Conservation (phyloP, 1,140 invertebrate genomes). For the Eulimnadia texana region DNA sequence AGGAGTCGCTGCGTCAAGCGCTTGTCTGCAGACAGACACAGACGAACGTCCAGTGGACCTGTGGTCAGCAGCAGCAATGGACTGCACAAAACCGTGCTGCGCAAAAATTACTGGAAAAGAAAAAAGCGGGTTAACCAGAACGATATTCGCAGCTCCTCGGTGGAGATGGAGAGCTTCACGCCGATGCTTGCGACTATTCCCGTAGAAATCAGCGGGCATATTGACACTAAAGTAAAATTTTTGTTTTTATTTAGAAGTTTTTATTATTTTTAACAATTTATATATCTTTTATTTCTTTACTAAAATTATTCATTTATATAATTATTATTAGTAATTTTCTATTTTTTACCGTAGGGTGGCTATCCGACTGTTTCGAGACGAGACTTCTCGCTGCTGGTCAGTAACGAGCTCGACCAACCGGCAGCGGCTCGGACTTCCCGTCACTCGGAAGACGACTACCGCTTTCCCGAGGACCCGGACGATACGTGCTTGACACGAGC, state of each 20-base stretch:
- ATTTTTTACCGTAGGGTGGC: neutral
- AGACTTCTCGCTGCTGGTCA: too few species aligned
- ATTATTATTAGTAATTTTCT: neutral
- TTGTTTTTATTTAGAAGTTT: neutral
- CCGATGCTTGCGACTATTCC: constrained; percentile 25
- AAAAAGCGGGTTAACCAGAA: constrained; percentile 25
- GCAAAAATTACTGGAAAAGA: constrained; percentile 26
- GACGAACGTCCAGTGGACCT: constrained; percentile 11
- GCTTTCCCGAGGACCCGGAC: neutral
- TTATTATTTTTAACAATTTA: neutral
- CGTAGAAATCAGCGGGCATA: constrained; percentile 23
- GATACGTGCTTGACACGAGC: neutral
- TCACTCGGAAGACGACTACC: neutral
- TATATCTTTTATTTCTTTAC: neutral
- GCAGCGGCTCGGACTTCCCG: too few species aligned
- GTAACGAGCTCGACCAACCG: too few species aligned
- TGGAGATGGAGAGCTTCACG: constrained; percentile 30
- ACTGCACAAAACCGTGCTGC: constrained; percentile 28
- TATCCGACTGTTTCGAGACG: too few species aligned
- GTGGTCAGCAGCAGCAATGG: neutral
- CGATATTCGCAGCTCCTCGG: constrained; percentile 20
- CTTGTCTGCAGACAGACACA: neutral
- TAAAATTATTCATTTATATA: neutral
- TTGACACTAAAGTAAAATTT: constrained; percentile 32
- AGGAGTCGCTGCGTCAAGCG: constrained; percentile 19